These are phyloP conservation scores for Urocolius indicus DNA, from an alignment of 2,113 vertebrate species.

Conservation along the genomic window DNA sequence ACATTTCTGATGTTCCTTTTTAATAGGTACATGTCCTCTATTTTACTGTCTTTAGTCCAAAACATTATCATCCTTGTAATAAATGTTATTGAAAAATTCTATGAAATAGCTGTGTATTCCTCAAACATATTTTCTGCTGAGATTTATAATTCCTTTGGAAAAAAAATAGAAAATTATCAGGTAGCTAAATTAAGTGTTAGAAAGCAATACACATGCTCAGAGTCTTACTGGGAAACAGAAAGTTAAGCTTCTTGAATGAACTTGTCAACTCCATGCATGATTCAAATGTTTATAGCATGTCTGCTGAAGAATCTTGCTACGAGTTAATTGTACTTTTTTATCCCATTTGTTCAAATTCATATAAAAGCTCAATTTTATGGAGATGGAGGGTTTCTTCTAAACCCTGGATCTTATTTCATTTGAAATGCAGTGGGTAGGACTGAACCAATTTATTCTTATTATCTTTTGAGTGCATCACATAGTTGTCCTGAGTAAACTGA, in stretches of 20 bases:
- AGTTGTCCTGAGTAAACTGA: neutral
- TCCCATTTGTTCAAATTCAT: neutral
- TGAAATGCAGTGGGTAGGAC: neutral
- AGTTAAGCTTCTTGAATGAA: neutral
- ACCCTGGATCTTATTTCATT: neutral
- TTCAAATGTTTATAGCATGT: neutral
- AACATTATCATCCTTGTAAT: neutral
- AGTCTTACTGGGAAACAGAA: neutral
- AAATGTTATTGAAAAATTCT: neutral
- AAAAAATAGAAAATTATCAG: neutral
- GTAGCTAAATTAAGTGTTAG: neutral
- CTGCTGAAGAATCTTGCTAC: neutral
- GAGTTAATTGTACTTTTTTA: neutral
- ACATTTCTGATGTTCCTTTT: neutral
- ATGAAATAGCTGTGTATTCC: neutral
- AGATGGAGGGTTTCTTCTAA: neutral
- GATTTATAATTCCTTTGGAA: neutral
- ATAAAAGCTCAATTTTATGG: neutral
- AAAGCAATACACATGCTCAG: neutral
- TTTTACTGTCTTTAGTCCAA: neutral
- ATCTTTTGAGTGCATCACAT: neutral
- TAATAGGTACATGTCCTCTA: accelerated
- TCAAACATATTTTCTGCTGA: neutral
- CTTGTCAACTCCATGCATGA: neutral
- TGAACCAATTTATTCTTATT: neutral